phyloP scores from a whole-genome alignment of 2,888 invertebrate species.

The Ceraclea dissimilis region DNA sequence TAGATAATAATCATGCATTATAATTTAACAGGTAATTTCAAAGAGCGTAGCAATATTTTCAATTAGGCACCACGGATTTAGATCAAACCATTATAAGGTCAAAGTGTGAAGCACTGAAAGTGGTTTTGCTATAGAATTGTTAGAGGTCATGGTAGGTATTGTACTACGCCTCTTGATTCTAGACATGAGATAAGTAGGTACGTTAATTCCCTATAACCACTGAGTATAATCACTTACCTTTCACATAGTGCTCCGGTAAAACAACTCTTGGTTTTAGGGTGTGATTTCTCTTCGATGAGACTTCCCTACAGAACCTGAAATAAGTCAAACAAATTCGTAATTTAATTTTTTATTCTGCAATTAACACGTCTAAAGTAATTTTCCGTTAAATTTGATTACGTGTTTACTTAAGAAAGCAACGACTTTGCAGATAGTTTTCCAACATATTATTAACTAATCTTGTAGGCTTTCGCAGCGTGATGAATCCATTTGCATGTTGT shows the following conservation, averaged over 20 bases:
- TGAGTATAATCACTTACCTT: slow-evolving; percentile 47
- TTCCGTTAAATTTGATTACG: no score
- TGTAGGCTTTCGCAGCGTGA: no score
- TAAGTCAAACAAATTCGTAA: neutral
- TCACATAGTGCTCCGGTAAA: slow-evolving; percentile 65
- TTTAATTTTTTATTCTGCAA: neutral
- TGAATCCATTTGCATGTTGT: no score
- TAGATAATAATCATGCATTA: no score
- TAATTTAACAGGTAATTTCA: neutral
- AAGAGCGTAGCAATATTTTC: neutral
- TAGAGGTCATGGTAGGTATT: no score
- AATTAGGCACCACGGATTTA: slow-evolving; percentile 1
- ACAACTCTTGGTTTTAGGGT: slow-evolving; percentile 61
- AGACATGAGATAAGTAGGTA: no score
- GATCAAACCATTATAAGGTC: slow-evolving; percentile 15
- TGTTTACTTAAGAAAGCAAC: no score
- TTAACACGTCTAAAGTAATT: no score
- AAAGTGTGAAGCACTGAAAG: slow-evolving; percentile 6
- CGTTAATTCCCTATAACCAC: no score
- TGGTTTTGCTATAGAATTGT: slow-evolving; percentile 4
- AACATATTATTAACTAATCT: no score
- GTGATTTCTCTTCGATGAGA: slow-evolving; percentile 50
- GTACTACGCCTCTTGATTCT: neutral
- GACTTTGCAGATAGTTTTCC: no score
- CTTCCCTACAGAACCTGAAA: slow-evolving; percentile 48